Evolutionary conservation across 2,113 vertebrate genomes (phyloP), one percentile per base, ranked within the genome.

Genomic region (Apteryx mantelli): DNA sequence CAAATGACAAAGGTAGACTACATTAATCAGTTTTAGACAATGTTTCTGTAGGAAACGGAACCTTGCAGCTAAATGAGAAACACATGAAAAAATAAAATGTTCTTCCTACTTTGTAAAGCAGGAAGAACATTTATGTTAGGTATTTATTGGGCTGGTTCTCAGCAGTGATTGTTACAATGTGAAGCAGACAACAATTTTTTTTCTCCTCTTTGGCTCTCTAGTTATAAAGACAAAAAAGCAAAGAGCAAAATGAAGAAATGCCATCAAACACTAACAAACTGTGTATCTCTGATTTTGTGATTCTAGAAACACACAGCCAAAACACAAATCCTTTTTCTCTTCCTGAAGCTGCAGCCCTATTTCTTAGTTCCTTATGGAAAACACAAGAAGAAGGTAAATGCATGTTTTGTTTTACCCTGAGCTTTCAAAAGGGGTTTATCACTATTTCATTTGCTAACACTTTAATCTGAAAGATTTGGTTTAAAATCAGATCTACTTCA

Each of bases 241-340:
- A 87, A 79, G 48, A 90, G 58, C n/a, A 81, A 75, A 89, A 38
- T 28, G 53, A 70, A 63, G 9, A 81, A 87, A 71, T 60, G 25
- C 21, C 40, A 46, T 19, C 11, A 74, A 55, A 36, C 15, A 46
- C 30, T 93, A 52, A 66, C 30, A 80, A 94, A 38, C 3, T 32
- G 21, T 2, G 2, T 18, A 46, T 25, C 60, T 55, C 82, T 75
- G 21, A 16, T 79, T 95, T 97, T 97, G 30, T 82, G 53, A 48
- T 88, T 74, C 65, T 97, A 99, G 99, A 99, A 97, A 99, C 98
- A 73, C 98, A 98, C 84, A 99, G 98, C 94, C 98, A 98, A 95
- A 98, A 98, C 89, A 96, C 98, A 56, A 98, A 98, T 83, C 98
- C 98, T 76, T 97, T 99, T 50, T 98, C 98, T 42, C 98, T 99